Percentiles rank a stretch among this genome's conserved stretches.
These are phyloP conservation scores for Lontra canadensis DNA, from an alignment of 2,113 vertebrate species.

Conservation along the genomic window DNA sequence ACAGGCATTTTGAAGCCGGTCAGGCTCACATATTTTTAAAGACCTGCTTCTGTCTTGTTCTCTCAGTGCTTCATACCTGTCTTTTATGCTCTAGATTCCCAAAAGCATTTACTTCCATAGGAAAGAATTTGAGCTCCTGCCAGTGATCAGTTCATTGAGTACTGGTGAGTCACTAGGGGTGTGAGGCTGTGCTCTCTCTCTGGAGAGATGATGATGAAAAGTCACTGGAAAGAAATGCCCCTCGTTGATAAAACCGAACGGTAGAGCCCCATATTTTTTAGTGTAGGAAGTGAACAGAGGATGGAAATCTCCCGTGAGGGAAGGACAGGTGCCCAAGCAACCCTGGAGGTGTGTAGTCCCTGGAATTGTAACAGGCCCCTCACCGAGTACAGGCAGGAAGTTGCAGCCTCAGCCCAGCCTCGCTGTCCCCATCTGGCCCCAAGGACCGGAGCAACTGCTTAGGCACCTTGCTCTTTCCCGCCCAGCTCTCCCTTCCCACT, in stretches of 20 bases:
- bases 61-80: not conserved
- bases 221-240: slow-evolving; percentile 9
- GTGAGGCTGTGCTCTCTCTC: not conserved
- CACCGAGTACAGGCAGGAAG: not conserved
- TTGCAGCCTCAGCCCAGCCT: not conserved
- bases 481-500: not conserved
- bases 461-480: not conserved
- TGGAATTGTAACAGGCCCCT: not conserved
- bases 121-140: not conserved
- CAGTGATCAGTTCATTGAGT: not conserved
- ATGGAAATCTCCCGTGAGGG: not conserved
- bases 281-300: not conserved
- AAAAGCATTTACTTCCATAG: slow-evolving; percentile 24
- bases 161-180: not conserved
- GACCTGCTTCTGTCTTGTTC: not conserved
- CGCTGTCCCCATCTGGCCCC: not conserved
- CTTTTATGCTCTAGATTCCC: not conserved
- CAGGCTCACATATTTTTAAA: slow-evolving; percentile 8
- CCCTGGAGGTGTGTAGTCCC: not conserved
- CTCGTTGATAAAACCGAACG: not conserved
- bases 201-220: slow-evolving; percentile 13
- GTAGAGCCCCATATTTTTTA: not conserved
- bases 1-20: not conserved
- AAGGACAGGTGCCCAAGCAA: not conserved
- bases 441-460: not conserved